Base-by-base conservation (phyloP, 2,888 invertebrate genomes). In the Eupithecia dodoneata region DNA sequence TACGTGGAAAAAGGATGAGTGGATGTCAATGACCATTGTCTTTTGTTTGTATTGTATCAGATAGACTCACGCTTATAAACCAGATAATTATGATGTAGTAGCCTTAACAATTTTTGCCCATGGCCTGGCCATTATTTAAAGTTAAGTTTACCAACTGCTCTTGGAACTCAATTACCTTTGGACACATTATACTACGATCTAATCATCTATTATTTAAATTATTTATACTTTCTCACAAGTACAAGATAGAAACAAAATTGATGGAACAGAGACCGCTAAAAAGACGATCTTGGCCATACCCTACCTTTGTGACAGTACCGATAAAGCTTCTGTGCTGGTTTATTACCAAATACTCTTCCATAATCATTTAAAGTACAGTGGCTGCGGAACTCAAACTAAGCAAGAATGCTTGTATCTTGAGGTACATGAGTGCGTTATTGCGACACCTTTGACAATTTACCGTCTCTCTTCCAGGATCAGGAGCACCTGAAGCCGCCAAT, bases 401-500 rank as follows among this genome's bases (percentile, higher is more conserved):
- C 30, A 30, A 30, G 30, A 30, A 30, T 30, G 30, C 30, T 30
- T 30, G 30, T 30, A 30, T 30, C 30, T 30, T 30, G 30, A 30
- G 30, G 30, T 30, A 30, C 30, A 30, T 30, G 30, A 30, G 30
- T 30, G 30, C 30, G 1, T 30, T 30, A 4, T 10, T 4, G 10
- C 63, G 12, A 63, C 63, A 30, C 12, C 0, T 63, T 63, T 4
- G 3, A 59, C 59, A 63, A 63, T 3, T 4, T 9, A 30, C 12
- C 12, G 10, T 63, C 30, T 30, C 47, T 70, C 30, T 96, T 95
- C 7, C 95, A 98, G 98, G 98, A 98, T 90, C 98, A 98, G 93
- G 98, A 98, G 92, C 98, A 98, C 92, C 96, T 99, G 86, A 99
- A 99, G 94, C 99, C 99, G 74, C 97, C 97, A 90, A 97, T 99